Conservation (phyloP, 2,888 invertebrate species). For the Melinopterus prodromus region DNA sequence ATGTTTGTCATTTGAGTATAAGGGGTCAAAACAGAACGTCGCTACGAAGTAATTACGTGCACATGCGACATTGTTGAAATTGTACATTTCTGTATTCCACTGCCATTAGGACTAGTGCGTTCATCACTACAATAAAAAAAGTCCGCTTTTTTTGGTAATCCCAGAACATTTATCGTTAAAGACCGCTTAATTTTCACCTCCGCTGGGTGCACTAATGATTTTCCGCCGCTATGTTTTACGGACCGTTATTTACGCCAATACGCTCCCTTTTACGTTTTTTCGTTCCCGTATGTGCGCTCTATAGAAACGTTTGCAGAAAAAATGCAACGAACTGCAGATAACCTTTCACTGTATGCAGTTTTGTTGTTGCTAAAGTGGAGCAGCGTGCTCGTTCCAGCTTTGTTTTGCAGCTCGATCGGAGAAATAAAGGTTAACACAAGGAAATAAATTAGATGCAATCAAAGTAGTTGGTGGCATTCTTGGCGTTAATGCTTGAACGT, state of each 20-base stretch:
- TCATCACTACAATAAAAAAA: too few relatives aligned
- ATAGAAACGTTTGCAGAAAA: slow-evolving; percentile 33
- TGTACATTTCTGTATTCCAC: too few relatives aligned
- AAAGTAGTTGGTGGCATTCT: slow-evolving; percentile 19
- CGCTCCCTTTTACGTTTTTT: slow-evolving; percentile 37
- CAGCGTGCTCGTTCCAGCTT: slow-evolving; percentile 11
- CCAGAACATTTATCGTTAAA: slow-evolving; percentile 42
- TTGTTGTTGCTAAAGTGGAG: not conserved
- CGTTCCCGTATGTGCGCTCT: slow-evolving; percentile 35
- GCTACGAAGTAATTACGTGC: too few relatives aligned
- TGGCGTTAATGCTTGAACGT: not conserved
- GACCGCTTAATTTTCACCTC: slow-evolving; percentile 54
- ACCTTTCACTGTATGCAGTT: slow-evolving; percentile 23
- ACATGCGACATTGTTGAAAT: too few relatives aligned
- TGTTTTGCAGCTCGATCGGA: slow-evolving; percentile 8
- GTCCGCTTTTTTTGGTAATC: not conserved
- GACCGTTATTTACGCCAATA: not conserved
- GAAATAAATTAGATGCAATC: slow-evolving; percentile 19
- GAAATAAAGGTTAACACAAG: not conserved
- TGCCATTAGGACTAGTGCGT: too few relatives aligned
- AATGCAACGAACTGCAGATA: slow-evolving; percentile 29
- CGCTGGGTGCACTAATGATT: slow-evolving; percentile 52
- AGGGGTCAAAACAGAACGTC: too few relatives aligned
- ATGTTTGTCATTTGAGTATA: too few relatives aligned
- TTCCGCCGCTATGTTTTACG: slow-evolving; percentile 46